Evolutionary conservation across 1,140 invertebrate species (phyloP).

Genomic region (Zaprionus capensis): DNA sequence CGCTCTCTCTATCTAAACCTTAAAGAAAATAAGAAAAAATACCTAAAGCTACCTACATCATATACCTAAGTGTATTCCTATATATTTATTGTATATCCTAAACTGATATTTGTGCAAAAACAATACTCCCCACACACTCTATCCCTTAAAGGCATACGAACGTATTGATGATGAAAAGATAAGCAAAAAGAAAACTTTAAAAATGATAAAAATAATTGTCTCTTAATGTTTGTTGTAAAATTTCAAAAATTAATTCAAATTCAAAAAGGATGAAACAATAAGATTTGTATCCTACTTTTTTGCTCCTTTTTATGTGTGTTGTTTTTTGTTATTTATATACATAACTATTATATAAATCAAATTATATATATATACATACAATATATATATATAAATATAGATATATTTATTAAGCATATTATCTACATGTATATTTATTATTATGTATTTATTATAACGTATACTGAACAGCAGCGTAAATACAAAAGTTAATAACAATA

Average conservation of each 20-base stretch:
- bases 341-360: conserved; percentile 70
- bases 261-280: conserved; percentile 42
- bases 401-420: conserved; percentile 82
- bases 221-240: conserved; percentile 74
- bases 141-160: conserved; percentile 50
- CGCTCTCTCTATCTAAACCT: conserved; percentile 35
- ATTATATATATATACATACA: conserved; percentile 48
- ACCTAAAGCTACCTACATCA: conserved; percentile 38
- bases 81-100: conserved; percentile 38
- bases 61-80: conserved; percentile 39
- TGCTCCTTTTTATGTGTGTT: conserved; percentile 82
- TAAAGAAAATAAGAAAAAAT: conserved; percentile 5
- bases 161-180: conserved; percentile 12
- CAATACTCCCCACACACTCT: conserved; percentile 74
- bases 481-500: conserved; percentile 47
- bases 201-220: conserved; percentile 29
- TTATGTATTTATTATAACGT: conserved; percentile 83
- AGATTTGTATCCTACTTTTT: conserved; percentile 69
- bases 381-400: conserved; percentile 49
- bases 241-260: conserved; percentile 61
- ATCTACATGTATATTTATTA: conserved; percentile 83
- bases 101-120: conserved; percentile 76
- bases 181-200: conserved; percentile 11
- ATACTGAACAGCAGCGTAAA: conserved; percentile 69
- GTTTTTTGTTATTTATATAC: conserved; percentile 81